Percentiles rank a stretch among this genome's conserved stretches.
Evolutionary conservation across 92 coral and sea anemone genomes (phyloP).

Genomic region (Umimayanthus kanabou): DNA sequence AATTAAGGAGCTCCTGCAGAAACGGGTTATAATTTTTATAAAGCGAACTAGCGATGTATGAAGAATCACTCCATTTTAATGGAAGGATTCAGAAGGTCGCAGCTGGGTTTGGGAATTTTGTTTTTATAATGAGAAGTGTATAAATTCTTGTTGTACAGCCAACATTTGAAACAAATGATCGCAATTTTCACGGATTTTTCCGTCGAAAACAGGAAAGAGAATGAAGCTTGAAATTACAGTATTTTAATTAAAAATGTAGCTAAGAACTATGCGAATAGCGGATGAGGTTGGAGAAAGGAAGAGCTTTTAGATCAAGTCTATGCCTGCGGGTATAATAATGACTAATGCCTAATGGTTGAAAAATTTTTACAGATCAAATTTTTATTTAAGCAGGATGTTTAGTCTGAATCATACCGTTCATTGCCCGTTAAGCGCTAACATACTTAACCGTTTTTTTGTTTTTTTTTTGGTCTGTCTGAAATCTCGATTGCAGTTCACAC

Average conservation of each 20-base stretch:
- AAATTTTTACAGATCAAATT: neutral
- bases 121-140: too few relatives aligned
- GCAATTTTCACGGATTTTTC: neutral
- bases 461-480: too few relatives aligned
- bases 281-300: neutral
- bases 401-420: neutral
- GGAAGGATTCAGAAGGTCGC: neutral
- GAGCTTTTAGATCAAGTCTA: too few relatives aligned
- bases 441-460: too few relatives aligned
- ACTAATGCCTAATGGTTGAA: too few relatives aligned
- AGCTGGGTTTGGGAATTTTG: neutral
- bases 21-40: neutral
- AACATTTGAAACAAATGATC: neutral
- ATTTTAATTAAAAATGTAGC: too few relatives aligned
- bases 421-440: too few relatives aligned
- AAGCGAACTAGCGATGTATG: neutral
- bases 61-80: neutral
- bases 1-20: neutral
- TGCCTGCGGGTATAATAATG: neutral
- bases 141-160: neutral
- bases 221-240: neutral
- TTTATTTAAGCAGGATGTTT: neutral
- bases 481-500: neutral
- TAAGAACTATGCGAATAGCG: neutral
- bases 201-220: neutral